These are phyloP conservation scores for Pycnonotus jocosus DNA, from an alignment of 2,113 vertebrate genomes.

Conservation along the genomic window DNA sequence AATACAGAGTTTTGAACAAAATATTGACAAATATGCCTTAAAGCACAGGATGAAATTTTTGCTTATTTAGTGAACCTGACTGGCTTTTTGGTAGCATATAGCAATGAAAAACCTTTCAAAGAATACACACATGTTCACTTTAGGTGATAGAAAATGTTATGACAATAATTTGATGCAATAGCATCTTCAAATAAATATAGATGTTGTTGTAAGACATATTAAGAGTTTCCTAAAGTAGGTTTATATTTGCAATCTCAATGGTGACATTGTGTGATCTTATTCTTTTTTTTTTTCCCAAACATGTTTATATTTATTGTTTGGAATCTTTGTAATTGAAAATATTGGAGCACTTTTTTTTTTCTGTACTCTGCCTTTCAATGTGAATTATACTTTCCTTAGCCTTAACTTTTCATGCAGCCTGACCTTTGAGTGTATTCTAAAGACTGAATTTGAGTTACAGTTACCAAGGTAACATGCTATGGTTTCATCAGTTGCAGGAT, in stretches of 20 bases:
- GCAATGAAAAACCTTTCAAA: not conserved
- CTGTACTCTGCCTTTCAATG: not conserved
- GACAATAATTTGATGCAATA: not conserved
- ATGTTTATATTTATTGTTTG: not conserved
- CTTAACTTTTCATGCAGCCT: constrained; percentile 11
- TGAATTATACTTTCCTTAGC: not conserved
- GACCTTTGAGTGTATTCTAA: constrained; percentile 44
- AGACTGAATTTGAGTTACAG: constrained; percentile 35
- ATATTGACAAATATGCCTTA: not conserved
- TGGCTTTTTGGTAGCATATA: not conserved
- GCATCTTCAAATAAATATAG: not conserved
- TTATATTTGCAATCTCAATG: not conserved
- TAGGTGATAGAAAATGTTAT: not conserved
- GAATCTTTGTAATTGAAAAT: not conserved
- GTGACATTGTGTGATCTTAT: not conserved
- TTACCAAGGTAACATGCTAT: constrained; percentile 61
- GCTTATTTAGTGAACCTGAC: not conserved
- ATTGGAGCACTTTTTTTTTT: not conserved
- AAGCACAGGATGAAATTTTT: not conserved
- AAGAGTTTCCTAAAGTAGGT: not conserved
- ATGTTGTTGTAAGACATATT: not conserved
- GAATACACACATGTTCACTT: not conserved
- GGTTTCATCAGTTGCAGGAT: constrained; percentile 48
- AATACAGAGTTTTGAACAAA: not conserved
- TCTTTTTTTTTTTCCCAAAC: not conserved